Percentiles rank a stretch among this genome's conserved stretches.
Conservation (phyloP, 64 coral and sea anemone genomes). For the Montipora sp. region DNA sequence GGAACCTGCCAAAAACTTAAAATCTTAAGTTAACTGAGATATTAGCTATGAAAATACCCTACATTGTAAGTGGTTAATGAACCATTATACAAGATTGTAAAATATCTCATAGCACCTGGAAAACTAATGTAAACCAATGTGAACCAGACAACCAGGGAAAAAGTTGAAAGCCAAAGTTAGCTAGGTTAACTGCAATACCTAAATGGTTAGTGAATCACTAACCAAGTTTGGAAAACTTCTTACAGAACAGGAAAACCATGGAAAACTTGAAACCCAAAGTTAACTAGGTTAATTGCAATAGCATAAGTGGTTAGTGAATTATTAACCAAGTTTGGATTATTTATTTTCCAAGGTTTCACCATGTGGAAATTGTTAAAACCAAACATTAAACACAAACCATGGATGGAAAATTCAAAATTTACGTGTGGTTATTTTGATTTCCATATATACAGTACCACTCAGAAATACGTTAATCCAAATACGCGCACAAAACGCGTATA, state of each 20-base stretch:
- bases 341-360: conserved; percentile 17
- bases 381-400: background rate
- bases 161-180: too few species aligned
- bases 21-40: conserved; percentile 7
- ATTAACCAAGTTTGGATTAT: conserved; percentile 8
- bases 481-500: too few species aligned
- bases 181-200: too few species aligned
- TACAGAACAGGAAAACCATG: background rate
- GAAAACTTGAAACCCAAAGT: background rate
- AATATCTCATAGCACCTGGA: background rate
- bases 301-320: background rate
- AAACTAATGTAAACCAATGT: conserved; percentile 11
- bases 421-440: too few species aligned
- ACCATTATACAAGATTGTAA: conserved; percentile 3
- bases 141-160: too few species aligned
- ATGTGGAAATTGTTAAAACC: conserved; percentile 12
- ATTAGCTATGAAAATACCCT: background rate
- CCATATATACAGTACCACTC: too few species aligned
- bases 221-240: too few species aligned
- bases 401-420: background rate
- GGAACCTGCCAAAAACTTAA: conserved; percentile 1
- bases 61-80: background rate
- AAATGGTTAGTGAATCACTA: too few species aligned
- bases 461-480: too few species aligned
- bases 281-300: background rate